Evolutionary conservation across 2,888 invertebrate genomes (phyloP).

Genomic region (Andrena dorsata): DNA sequence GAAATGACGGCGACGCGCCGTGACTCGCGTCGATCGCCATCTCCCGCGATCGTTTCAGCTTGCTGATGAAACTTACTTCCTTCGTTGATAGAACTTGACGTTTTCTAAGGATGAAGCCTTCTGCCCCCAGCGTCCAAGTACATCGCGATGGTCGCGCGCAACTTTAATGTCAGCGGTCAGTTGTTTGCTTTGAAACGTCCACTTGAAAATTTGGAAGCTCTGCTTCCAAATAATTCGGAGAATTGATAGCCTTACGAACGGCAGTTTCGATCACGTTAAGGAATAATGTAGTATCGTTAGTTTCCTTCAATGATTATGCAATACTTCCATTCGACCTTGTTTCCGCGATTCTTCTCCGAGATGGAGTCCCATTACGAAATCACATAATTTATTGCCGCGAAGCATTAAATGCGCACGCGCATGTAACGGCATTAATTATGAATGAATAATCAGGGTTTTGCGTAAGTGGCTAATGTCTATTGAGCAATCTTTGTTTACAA

Average conservation of each 20-base stretch:
- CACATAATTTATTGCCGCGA: background rate
- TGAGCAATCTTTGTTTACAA: conserved; percentile 10
- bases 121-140: background rate
- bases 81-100: conserved; percentile 26
- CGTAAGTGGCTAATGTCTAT: background rate
- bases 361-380: background rate
- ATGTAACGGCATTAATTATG: background rate
- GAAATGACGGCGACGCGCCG: conserved; percentile 51
- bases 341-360: background rate
- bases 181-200: background rate
- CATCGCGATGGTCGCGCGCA: background rate
- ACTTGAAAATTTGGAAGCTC: background rate
- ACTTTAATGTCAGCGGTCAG: background rate
- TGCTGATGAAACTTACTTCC: conserved; percentile 23
- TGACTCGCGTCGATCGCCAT: conserved; percentile 49
- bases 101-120: background rate
- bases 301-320: conserved; percentile 2
- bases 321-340: background rate
- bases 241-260: background rate
- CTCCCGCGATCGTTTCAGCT: conserved; percentile 37
- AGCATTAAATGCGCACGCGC: background rate
- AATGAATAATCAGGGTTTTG: background rate
- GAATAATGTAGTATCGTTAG: conserved; percentile 1
- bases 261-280: background rate
- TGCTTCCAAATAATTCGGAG: too few relatives aligned